Base-by-base conservation (phyloP, 2,888 invertebrate genomes). In the Anaspis maculata region DNA sequence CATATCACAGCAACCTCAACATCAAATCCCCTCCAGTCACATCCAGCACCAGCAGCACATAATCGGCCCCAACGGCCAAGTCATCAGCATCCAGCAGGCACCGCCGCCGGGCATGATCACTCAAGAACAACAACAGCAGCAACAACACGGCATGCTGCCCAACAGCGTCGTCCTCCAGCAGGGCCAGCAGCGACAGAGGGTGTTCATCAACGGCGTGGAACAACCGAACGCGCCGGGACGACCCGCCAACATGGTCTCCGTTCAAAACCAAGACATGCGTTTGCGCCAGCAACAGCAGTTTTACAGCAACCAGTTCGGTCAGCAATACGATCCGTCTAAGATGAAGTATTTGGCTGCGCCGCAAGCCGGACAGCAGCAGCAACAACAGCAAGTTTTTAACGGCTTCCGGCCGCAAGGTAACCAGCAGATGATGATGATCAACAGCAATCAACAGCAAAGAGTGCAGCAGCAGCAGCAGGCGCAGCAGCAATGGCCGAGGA, bases 51-150 rank as follows among this genome's bases (percentile, higher is more conserved):
- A 36, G 30, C 51, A 59, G 34, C 65, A 66, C 39, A 55, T 76
- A 21, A 56, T 75, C 35, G 73, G 73, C 6, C 71, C 73, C 1
- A 74, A 74, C 43, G 76, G 76, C 25, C 76, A 76, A 58, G 67
- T 76, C 28, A 73, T 76, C 34, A 74, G 73, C 21, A 68, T 76
- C 5, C 74, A 75, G 50, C 70, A 71, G 15, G 64, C 54, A 33
- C 30, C 35, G 50, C 70, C 71, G 15, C 64, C 54, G 33, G 30
- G 34, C 3, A 32, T 25, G 32, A 27, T 36, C 21, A 39, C 34
- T 23, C 39, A 40, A 15, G 27, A 32, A 10, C 30, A 30, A 13
- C 30, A 33, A 16, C 30, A 30, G 15, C 27, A 41, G 15, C 22
- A 15, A 9, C 35, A 44, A 14, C 29, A 37, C 25, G 33, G 47